phyloP scores from a whole-genome alignment of 2,113 vertebrate genomes.

The Alexandromys fortis region DNA sequence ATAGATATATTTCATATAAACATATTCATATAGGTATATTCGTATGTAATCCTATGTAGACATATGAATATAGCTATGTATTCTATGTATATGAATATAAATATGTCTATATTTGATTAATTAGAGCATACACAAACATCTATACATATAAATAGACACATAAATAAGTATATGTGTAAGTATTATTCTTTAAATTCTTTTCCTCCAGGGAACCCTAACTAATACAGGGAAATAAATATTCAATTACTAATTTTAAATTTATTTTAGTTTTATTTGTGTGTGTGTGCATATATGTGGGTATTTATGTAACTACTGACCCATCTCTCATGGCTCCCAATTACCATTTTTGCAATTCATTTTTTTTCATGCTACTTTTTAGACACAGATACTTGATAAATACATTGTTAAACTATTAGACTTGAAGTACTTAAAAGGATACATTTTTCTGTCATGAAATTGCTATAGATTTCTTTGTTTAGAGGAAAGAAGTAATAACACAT shows the following conservation, averaged over 20 bases:
- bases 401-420: background rate
- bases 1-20: too few relatives aligned
- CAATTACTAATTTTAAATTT: background rate
- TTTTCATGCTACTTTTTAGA: background rate
- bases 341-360: background rate
- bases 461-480: background rate
- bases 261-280: background rate
- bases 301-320: background rate
- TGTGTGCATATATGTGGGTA: rapidly evolving
- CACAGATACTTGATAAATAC: background rate
- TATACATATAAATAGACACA: background rate
- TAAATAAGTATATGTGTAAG: background rate
- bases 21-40: too few relatives aligned
- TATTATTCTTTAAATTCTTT: background rate
- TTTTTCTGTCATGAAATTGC: background rate
- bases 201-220: background rate
- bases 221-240: background rate
- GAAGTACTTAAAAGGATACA: background rate
- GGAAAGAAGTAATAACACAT: background rate
- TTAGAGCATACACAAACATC: background rate
- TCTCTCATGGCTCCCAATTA: background rate
- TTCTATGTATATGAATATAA: too few relatives aligned
- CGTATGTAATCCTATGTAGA: too few relatives aligned
- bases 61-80: too few relatives aligned
- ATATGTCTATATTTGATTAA: background rate